Evolutionary conservation across 1,140 invertebrate genomes (phyloP).

Genomic region (Drosophila repleta): DNA sequence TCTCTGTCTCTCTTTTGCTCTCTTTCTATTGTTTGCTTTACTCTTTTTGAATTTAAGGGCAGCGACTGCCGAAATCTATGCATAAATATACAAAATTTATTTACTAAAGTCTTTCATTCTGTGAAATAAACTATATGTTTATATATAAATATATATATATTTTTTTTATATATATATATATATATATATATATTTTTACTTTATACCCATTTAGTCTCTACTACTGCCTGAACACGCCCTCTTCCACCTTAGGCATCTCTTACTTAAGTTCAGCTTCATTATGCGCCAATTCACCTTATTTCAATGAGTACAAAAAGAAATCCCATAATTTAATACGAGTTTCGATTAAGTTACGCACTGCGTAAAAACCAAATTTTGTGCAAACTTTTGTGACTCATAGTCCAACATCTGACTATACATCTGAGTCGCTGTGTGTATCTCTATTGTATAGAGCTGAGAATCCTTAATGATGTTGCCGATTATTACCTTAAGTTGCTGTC

Average conservation of each 20-base stretch:
- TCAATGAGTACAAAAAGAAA: conserved; percentile 20
- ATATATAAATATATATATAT: not conserved
- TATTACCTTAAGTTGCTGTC: not conserved
- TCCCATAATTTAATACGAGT: conserved; percentile 36
- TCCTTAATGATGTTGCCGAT: not conserved
- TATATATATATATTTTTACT: not conserved
- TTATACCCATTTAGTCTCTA: no score
- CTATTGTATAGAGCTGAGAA: not conserved
- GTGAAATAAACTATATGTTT: not conserved
- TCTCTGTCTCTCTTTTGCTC: no score
- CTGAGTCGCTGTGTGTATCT: no score
- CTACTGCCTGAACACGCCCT: no score
- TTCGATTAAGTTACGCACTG: conserved; percentile 48
- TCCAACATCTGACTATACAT: conserved; percentile 17
- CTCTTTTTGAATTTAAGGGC: conserved; percentile 54
- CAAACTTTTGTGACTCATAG: conserved; percentile 51
- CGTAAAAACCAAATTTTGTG: conserved; percentile 48
- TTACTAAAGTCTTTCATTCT: conserved; percentile 16
- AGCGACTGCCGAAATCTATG: conserved; percentile 31
- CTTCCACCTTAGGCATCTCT: no score
- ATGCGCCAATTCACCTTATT: no score
- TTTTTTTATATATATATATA: not conserved
- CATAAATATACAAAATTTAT: conserved; percentile 59
- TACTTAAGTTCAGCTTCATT: no score
- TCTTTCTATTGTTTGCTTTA: conserved; percentile 11